Percentiles rank a stretch among this genome's conserved stretches.
Conservation (phyloP, 1,140 invertebrate genomes). For the Sinonovacula constricta region DNA sequence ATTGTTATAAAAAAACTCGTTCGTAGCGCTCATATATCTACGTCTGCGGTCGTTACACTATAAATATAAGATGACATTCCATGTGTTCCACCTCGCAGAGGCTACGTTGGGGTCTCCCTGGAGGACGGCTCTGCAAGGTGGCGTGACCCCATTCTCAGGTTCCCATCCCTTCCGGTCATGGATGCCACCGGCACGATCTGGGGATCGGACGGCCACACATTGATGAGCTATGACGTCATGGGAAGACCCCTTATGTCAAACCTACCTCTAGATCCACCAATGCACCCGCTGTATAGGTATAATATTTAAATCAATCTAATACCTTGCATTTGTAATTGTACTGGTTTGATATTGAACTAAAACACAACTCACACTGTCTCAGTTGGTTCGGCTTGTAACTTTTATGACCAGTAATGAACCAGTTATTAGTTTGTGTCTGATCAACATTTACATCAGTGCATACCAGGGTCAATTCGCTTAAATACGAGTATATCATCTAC, state of each 20-base stretch:
- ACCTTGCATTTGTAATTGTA: too few relatives aligned
- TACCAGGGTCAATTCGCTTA: too few relatives aligned
- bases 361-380: too few relatives aligned
- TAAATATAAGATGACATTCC: not conserved
- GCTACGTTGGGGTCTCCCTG: constrained; percentile 58
- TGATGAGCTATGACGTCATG: constrained; percentile 55
- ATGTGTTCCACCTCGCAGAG: constrained; percentile 46
- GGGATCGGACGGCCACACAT: constrained; percentile 58
- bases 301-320: too few relatives aligned
- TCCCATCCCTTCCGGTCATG: constrained; percentile 65
- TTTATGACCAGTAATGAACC: too few relatives aligned
- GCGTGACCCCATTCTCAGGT: constrained; percentile 53
- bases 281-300: constrained; percentile 57
- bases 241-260: constrained; percentile 52
- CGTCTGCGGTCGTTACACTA: too few relatives aligned
- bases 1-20: not conserved
- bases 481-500: too few relatives aligned
- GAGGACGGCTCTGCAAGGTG: constrained; percentile 56
- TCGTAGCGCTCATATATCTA: too few relatives aligned
- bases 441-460: too few relatives aligned
- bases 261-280: constrained; percentile 36
- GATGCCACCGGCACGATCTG: constrained; percentile 64
- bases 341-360: too few relatives aligned
- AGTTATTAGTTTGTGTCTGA: too few relatives aligned
- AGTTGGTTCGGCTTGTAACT: too few relatives aligned